Evolutionary conservation across 2,113 vertebrate species (phyloP).

Genomic region (Hypomesus transpacificus): DNA sequence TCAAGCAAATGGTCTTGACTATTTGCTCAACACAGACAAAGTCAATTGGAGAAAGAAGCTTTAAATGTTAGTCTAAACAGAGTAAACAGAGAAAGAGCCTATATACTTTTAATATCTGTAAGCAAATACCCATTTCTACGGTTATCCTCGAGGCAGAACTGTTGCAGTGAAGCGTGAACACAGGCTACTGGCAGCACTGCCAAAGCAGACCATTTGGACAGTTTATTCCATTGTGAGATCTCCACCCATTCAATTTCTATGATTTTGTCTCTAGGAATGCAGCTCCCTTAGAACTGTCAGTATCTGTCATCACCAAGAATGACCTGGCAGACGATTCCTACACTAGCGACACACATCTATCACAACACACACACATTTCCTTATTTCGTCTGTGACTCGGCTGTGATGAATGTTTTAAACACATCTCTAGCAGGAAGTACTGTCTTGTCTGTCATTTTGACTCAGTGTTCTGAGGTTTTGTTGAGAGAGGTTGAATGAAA

Average conservation of each 20-base stretch:
- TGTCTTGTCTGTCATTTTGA: conserved; percentile 52
- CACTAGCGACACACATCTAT: conserved; percentile 3
- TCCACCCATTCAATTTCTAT: conserved; percentile 44
- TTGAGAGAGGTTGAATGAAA: conserved; percentile 13
- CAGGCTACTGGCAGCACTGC: conserved; percentile 14
- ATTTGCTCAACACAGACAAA: no score
- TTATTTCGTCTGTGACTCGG: conserved; percentile 3
- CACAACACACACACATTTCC: neutral
- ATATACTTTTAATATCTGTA: neutral
- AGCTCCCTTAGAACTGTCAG: conserved; percentile 54
- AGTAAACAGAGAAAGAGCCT: neutral
- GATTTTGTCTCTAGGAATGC: conserved; percentile 58
- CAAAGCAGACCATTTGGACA: conserved; percentile 28
- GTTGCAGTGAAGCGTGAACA: conserved; percentile 11
- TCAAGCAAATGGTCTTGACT: no score
- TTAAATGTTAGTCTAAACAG: neutral
- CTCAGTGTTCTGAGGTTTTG: conserved; percentile 42
- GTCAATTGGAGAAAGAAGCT: no score
- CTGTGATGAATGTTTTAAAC: conserved; percentile 54
- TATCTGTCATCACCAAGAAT: conserved; percentile 26
- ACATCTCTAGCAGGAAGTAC: conserved; percentile 50
- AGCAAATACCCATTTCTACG: neutral
- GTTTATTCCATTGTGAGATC: conserved; percentile 29
- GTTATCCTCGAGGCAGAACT: conserved; percentile 7
- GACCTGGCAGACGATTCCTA: conserved; percentile 1